A percentile compares a stretch with the other conserved stretches of the same genome.
phyloP scores from a whole-genome alignment of 2,888 invertebrate genomes.

The Aspidiotus rigidus region DNA sequence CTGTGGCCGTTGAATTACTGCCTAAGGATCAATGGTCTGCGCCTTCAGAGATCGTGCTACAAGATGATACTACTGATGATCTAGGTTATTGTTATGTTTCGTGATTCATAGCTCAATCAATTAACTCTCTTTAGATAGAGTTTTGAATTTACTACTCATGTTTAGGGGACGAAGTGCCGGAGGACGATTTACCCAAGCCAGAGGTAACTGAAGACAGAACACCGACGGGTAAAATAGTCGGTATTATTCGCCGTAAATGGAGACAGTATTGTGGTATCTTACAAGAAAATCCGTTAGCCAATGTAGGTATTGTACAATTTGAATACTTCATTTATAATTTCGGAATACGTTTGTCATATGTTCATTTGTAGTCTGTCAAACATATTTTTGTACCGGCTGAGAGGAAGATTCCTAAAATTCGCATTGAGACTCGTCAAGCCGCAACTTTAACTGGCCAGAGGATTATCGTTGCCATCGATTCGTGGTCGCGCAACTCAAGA shows the following conservation, averaged over 20 bases:
- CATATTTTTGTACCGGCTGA: constrained; percentile 94
- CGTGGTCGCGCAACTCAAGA: constrained; percentile 87
- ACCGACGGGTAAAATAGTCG: constrained; percentile 77
- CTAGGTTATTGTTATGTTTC: constrained; percentile 46
- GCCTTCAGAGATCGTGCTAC: constrained; percentile 63
- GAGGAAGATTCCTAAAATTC: constrained; percentile 81
- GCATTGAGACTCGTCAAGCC: constrained; percentile 90
- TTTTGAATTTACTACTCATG: neutral
- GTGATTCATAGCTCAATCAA: neutral
- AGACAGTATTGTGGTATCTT: constrained; percentile 95
- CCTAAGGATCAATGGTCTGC: constrained; percentile 82
- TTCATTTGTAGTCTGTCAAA: constrained; percentile 45
- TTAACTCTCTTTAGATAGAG: too few relatives aligned
- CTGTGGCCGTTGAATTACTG: constrained; percentile 81
- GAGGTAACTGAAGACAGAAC: constrained; percentile 40
- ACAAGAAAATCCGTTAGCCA: constrained; percentile 62
- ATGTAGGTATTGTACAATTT: constrained; percentile 42
- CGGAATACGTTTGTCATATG: neutral
- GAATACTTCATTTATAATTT: neutral
- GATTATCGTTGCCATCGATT: constrained; percentile 90
- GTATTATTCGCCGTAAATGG: constrained; percentile 93
- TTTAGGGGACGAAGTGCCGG: constrained; percentile 34
- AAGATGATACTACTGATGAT: constrained; percentile 53
- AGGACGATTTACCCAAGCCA: constrained; percentile 36
- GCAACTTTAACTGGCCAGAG: constrained; percentile 69